Evolutionary conservation across 2,797 vertebrate species (phyloP).

Genomic region (Oreochromis mossambicus): DNA sequence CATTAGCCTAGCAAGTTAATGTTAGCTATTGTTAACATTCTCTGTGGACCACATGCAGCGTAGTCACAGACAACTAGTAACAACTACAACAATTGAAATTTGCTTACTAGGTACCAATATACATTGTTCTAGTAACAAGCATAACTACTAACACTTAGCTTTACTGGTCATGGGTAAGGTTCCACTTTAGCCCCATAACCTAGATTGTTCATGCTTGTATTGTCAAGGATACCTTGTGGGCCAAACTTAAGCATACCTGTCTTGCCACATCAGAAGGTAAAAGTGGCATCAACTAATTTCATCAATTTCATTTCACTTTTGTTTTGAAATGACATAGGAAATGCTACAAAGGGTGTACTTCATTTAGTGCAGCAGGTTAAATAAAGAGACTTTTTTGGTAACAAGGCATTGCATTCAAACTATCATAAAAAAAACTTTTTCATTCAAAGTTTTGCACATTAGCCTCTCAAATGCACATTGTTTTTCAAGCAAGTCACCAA

Average conservation of each 20-base stretch:
- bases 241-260: not conserved
- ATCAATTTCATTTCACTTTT: not conserved
- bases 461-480: not conserved
- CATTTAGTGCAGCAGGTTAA: not conserved
- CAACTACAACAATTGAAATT: not conserved
- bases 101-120: not conserved
- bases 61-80: not conserved
- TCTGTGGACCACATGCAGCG: not conserved
- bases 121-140: not conserved
- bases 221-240: not conserved
- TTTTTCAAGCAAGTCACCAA: conserved; percentile 31
- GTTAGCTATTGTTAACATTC: not conserved
- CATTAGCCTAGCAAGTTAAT: not conserved
- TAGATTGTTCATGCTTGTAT: not conserved
- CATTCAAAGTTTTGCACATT: conserved; percentile 10
- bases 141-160: not conserved
- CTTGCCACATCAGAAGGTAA: not conserved
- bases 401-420: not conserved
- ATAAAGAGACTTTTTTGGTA: not conserved
- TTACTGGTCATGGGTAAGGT: not conserved
- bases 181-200: not conserved
- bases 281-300: not conserved
- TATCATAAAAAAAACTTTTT: not conserved
- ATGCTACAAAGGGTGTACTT: not conserved
- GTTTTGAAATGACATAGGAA: not conserved